Base-by-base conservation (phyloP, 2,797 vertebrate species). In the Enteromius viviparus region DNA sequence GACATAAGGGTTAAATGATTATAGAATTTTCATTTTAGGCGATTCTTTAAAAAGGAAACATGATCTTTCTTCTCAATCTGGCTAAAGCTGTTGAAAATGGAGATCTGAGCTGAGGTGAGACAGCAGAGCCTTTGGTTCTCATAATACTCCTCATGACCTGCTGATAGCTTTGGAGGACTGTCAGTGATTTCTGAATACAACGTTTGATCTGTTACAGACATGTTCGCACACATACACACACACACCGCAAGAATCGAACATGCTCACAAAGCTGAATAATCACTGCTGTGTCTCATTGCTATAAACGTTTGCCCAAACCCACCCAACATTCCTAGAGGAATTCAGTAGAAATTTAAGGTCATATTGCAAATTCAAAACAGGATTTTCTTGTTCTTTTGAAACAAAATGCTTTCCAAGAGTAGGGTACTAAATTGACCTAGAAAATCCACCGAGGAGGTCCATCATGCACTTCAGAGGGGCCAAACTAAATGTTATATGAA, bases 151-250 rank as follows among this genome's bases (percentile, higher is more conserved):
- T 83, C 77, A 62, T 62, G 40, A 66, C 68, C 77, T 75, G 62
- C 15, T 71, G 76, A 81, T 74, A 32, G 45, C 37, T 83, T 78
- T 79, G 83, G 74, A 76, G 23, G 64, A 40, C 34, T 70, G 70
- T 80, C 77, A 84, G 14, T 49, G 26, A 23, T 51, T 32, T 47
- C 49, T 10, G 55, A 62, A n/a, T 69, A 60, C 37, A 40, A 19
- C 5, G 19, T 69, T 69, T 69, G 66, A 69, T 47, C 70, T 72
- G 45, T 19, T 47, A 32, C 70, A 72, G 6, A 72, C 42, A 5
- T 32, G 7, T 4, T 1, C 11, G 2, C 42, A 45, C 53, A 14
- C 40, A 72, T 14, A 15, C 51, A 49, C 65, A 42, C 66, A 4
- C 60, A 29, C 3, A 62, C 55, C 40, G 26, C 49, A 32, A 32